phyloP scores from a whole-genome alignment of 2,797 vertebrate genomes.

The Loris lydekkerianus region DNA sequence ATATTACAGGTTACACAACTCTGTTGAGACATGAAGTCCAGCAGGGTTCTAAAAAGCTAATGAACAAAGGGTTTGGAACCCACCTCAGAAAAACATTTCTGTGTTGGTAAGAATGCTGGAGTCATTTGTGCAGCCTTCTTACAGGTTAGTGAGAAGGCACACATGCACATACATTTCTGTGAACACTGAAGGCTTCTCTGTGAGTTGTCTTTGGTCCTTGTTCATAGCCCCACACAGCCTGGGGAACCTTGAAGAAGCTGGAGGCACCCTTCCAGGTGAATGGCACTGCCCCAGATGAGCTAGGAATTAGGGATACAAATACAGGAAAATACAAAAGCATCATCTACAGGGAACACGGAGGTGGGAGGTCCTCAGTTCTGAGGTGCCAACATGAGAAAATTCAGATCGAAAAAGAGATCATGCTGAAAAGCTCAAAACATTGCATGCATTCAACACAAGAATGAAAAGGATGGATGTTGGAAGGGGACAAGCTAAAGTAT shows the following conservation, averaged over 20 bases:
- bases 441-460: neutral
- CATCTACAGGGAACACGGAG: neutral
- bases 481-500: neutral
- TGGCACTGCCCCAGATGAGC: neutral
- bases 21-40: neutral
- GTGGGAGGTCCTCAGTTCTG: neutral
- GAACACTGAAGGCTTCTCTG: neutral
- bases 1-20: neutral
- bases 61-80: neutral
- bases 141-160: neutral
- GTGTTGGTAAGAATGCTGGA: neutral
- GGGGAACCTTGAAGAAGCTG: neutral
- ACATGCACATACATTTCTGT: neutral
- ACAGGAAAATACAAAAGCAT: neutral
- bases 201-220: neutral
- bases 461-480: neutral
- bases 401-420: neutral
- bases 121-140: neutral
- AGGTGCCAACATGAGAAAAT: neutral
- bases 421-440: neutral
- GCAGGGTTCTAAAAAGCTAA: neutral
- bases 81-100: neutral
- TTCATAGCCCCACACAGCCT: neutral
- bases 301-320: neutral
- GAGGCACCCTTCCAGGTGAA: neutral